Evolutionary conservation across 2,888 invertebrate genomes (phyloP), one percentile per base, ranked within the genome.

Genomic region (Leucophenga montana): DNA sequence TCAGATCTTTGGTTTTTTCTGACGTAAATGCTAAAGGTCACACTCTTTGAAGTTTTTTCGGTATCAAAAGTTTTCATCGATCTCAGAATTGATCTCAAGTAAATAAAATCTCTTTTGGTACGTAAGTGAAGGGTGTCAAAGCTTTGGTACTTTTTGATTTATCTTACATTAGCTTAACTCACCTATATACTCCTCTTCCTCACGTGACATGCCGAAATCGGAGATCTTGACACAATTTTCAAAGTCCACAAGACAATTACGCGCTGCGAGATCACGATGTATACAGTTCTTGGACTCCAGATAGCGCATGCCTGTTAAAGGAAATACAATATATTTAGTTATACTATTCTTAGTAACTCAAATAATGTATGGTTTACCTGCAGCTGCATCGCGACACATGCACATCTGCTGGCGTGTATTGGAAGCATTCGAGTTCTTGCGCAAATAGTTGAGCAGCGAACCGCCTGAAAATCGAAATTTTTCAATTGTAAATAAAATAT

Each of bases 161-260:
- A 3, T 8, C 13, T 20, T 14, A 3, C 8, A 18, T 6, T 20
- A 16, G 1, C 3, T 14, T 18, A 20, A 69, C 54, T 8, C 76
- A 89, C 89, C 89, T 73, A 96, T 97, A 83, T 98, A 98, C 87
- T 97, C 97, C 87, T 97, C 96, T 86, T 98, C 98, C 88, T 98
- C 97, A 33, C 98, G 90, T 0, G 97, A 98, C 98, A 98, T 98
- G 76, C 98, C 98, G 90, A 98, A 98, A 90, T 98, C 98, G 0
- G 98, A 97, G 85, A 98, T 98, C 90, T 98, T 98, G 4, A 98
- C 97, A 68, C 93, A 93, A 81, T 95, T 94, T 79, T 95, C 94
- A 84, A 94, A 93, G 73, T 93, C 94, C 90, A 89, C 86, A 46
- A 89, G 85, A 78, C 98, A 98, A 90, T 98, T 98, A 80, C 98